Percentiles rank a stretch among this genome's conserved stretches.
phyloP scores from a whole-genome alignment of 1,140 invertebrate species.

The Brachionus sp. region DNA sequence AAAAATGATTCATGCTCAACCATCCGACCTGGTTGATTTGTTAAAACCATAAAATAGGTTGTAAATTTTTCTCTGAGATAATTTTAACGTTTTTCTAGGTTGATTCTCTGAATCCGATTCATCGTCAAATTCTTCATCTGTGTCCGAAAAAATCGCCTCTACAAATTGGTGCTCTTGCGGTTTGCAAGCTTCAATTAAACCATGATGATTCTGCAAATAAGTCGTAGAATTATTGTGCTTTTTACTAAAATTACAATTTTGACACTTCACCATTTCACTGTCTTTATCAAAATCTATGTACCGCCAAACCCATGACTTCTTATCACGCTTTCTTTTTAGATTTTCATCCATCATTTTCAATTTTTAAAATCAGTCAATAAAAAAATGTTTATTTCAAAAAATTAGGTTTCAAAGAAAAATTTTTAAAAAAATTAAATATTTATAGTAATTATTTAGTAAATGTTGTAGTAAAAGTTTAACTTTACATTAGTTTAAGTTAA shows the following conservation, averaged over 20 bases:
- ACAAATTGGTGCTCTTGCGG: not conserved
- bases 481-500: not conserved
- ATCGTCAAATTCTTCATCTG: slow-evolving; percentile 7
- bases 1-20: not conserved
- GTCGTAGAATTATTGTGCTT: slow-evolving; percentile 29
- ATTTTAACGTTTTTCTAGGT: not conserved
- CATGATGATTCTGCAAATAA: slow-evolving; percentile 30
- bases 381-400: not conserved
- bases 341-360: not conserved
- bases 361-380: not conserved
- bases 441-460: not conserved
- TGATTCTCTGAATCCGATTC: slow-evolving; percentile 5
- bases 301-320: not conserved
- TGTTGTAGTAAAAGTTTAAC: not conserved
- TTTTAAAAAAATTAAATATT: not conserved
- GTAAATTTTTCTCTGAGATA: not conserved
- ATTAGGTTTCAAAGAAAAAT: not conserved
- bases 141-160: not conserved
- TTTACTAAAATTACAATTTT: slow-evolving; percentile 1
- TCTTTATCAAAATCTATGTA: not conserved
- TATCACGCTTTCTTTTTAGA: not conserved
- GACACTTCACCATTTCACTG: not conserved
- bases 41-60: not conserved
- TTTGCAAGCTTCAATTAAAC: not conserved
- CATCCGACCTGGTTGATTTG: not conserved